Evolutionary conservation across 1,140 invertebrate species (phyloP).

Genomic region (Streblospio benedicti): DNA sequence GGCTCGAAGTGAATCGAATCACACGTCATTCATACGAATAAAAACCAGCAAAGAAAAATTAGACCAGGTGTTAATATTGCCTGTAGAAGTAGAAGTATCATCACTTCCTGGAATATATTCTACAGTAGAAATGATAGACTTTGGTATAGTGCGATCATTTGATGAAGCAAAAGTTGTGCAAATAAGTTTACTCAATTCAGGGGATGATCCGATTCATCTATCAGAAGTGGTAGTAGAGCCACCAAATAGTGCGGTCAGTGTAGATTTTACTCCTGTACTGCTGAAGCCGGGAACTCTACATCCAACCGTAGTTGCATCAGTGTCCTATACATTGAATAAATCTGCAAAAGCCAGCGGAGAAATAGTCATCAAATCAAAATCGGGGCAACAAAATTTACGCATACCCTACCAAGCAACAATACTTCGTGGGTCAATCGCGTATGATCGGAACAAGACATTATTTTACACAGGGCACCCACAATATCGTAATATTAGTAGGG

Average conservation of each 20-base stretch:
- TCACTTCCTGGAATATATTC: slow-evolving; percentile 65
- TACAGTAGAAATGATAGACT: slow-evolving; percentile 68
- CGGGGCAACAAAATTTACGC: slow-evolving; percentile 53
- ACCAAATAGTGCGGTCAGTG: slow-evolving; percentile 48
- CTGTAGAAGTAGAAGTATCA: slow-evolving; percentile 78
- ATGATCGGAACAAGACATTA: slow-evolving; percentile 44
- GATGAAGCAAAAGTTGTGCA: slow-evolving; percentile 59
- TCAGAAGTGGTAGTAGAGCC: too few relatives aligned
- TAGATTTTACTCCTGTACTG: slow-evolving; percentile 53
- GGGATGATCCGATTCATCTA: slow-evolving; percentile 60
- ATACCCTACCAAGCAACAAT: slow-evolving; percentile 49
- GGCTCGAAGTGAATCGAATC: slow-evolving; percentile 65
- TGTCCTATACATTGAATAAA: too few relatives aligned
- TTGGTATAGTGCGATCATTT: slow-evolving; percentile 64
- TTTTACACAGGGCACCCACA: slow-evolving; percentile 40
- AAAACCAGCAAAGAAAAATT: slow-evolving; percentile 63
- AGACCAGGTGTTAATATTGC: slow-evolving; percentile 57
- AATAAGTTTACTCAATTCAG: slow-evolving; percentile 64
- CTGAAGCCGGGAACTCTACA: slow-evolving; percentile 57
- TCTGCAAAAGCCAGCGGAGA: too few relatives aligned
- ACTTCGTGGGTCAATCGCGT: slow-evolving; percentile 48
- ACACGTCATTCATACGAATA: slow-evolving; percentile 73
- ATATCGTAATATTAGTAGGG: slow-evolving; percentile 40
- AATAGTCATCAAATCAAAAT: slow-evolving; percentile 61
- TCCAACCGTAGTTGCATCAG: slow-evolving; percentile 58